Base-by-base conservation (phyloP, 1,140 invertebrate genomes). In the Tetragonula clypearis region DNA sequence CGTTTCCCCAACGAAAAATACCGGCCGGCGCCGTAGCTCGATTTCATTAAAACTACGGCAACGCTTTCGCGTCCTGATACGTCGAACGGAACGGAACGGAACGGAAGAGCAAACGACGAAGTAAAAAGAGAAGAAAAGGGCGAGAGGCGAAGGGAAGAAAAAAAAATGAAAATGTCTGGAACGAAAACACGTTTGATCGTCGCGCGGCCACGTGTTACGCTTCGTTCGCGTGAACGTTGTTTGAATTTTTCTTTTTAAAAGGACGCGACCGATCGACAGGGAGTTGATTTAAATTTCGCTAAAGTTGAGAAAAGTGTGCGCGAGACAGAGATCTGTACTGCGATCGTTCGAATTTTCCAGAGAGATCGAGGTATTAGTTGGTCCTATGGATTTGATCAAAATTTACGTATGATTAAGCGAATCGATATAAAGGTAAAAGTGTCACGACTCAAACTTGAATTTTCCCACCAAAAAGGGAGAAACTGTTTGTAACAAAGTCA, bases 21-120 rank as follows among this genome's bases (percentile, higher is more conserved):
- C n/a, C n/a, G n/a, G n/a, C 21, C 26, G 4, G 21, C 21, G 26
- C 12, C 55, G 12, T 35, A 26, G 65, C 62, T 30, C 53, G 78
- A 69, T 79, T 79, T 79, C 78, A 79, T 79, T 79, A 79, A 79
- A 79, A 79, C 78, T 65, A 53, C 53, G 21, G 53, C 78, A 56
- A 41, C 53, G 78, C 78, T 79, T 55, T 69, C 78, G 65, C 49
- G 65, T 79, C 69, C 78, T 79, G 69, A 79, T 79, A 79, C 69
- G 78, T 17, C 26, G 49, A 79, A 79, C 69, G n/a, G n/a, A n/a
- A n/a, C n/a, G n/a, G n/a, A 69, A 56, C n/a, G n/a, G n/a, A 79
- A 79, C 12, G 5, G 11, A 49, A 21, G 30, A 69, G 41, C 11
- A 21, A 14, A 21, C n/a, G 4, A n/a, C n/a, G 11, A 4, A 21